Evolutionary conservation across 1,140 invertebrate genomes (phyloP).

Genomic region (Eumeta japonica): DNA sequence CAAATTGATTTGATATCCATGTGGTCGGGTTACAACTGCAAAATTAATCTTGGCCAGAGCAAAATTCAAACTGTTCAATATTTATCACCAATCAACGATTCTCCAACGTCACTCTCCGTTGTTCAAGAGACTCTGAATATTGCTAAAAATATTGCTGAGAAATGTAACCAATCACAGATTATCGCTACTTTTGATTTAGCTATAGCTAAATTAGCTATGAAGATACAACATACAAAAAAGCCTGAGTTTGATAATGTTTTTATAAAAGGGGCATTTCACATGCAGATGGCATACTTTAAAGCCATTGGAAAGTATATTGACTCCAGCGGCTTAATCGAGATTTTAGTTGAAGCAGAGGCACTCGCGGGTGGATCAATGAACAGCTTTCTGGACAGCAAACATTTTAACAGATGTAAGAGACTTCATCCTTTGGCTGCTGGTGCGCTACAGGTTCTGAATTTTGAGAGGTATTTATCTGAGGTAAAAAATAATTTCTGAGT

Average conservation of each 20-base stretch:
- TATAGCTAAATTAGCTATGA: slow-evolving; percentile 39
- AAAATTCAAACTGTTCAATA: slow-evolving; percentile 23
- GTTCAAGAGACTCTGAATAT: slow-evolving; percentile 10
- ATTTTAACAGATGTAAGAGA: slow-evolving; percentile 45
- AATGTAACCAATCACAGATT: slow-evolving; percentile 7
- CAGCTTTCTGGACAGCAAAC: slow-evolving; percentile 33
- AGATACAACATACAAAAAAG: slow-evolving; percentile 26
- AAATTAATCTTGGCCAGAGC: slow-evolving; percentile 14
- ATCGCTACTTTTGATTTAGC: slow-evolving; percentile 35
- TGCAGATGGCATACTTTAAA: slow-evolving; percentile 39
- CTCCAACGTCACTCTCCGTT: slow-evolving; percentile 9
- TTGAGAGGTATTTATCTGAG: slow-evolving; percentile 22
- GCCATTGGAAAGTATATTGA: slow-evolving; percentile 36
- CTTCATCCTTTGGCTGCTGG: slow-evolving; percentile 29
- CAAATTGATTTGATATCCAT: slow-evolving; percentile 20
- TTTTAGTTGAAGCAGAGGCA: slow-evolving; percentile 28
- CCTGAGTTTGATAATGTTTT: slow-evolving; percentile 33
- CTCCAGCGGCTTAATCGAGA: slow-evolving; percentile 25
- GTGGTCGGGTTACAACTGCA: slow-evolving; percentile 31
- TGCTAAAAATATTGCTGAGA: slow-evolving; percentile 8
- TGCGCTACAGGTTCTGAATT: slow-evolving; percentile 26
- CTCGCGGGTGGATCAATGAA: slow-evolving; percentile 34
- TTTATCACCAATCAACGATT: too few relatives aligned
- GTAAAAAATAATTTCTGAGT: too few relatives aligned
- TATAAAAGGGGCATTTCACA: slow-evolving; percentile 40